phyloP scores from a whole-genome alignment of 2,888 invertebrate species.

The Macrosoma leucophasiata region DNA sequence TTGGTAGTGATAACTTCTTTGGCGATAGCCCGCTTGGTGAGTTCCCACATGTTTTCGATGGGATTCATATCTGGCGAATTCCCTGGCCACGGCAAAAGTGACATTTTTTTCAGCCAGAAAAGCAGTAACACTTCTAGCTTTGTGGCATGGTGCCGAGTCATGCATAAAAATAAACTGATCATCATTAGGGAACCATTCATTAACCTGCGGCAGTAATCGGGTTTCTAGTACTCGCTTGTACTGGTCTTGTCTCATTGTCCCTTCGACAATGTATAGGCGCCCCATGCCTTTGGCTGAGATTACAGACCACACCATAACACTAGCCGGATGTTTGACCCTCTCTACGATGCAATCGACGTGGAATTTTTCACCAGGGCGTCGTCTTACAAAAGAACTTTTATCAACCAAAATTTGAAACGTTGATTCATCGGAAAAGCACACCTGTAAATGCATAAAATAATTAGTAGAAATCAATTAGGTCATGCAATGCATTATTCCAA shows the following conservation, averaged over 20 bases:
- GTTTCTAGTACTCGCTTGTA: slow-evolving; percentile 11
- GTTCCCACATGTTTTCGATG: too few species aligned
- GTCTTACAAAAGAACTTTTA: slow-evolving; percentile 16
- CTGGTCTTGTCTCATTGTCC: slow-evolving; percentile 10
- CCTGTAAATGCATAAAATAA: too few species aligned
- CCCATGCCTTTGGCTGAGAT: slow-evolving; percentile 14
- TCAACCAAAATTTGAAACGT: too few species aligned
- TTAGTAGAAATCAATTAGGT: too few species aligned
- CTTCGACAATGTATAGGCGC: slow-evolving; percentile 15
- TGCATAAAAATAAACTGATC: slow-evolving; percentile 12
- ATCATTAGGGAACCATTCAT: slow-evolving; percentile 17
- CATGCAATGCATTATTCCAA: too few species aligned
- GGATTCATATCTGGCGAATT: too few species aligned
- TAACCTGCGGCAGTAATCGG: slow-evolving; percentile 15
- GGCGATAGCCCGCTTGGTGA: too few species aligned
- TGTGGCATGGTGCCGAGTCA: slow-evolving; percentile 2
- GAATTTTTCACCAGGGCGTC: slow-evolving; percentile 16
- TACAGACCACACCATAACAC: slow-evolving; percentile 18
- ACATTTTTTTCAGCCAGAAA: slow-evolving; percentile 1
- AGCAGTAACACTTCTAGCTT: background rate
- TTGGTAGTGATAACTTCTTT: too few species aligned
- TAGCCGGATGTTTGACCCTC: slow-evolving; percentile 17
- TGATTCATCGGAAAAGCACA: too few species aligned
- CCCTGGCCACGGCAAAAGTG: too few species aligned
- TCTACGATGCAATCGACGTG: slow-evolving; percentile 14